Percentiles rank a stretch among this genome's conserved stretches.
These are phyloP conservation scores for Tretioscincus oriximinensis DNA, from an alignment of 2,113 vertebrate genomes.

Conservation along the genomic window DNA sequence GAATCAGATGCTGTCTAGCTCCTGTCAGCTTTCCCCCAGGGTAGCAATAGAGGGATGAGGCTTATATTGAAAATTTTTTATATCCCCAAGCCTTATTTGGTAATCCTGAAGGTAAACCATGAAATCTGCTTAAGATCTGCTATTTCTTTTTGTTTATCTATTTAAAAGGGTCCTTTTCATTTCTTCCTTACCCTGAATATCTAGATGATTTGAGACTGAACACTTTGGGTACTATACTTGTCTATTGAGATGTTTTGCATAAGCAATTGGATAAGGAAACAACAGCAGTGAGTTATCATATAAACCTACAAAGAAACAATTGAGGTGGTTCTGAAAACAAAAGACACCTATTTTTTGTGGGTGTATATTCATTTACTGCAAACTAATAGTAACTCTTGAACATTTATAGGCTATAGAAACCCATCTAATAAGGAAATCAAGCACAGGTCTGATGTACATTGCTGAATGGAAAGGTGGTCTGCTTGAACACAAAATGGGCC, in stretches of 20 bases:
- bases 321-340: neutral
- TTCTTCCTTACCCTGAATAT: neutral
- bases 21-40: too few relatives aligned
- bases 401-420: constrained; percentile 88
- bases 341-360: neutral
- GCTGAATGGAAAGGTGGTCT: constrained; percentile 98
- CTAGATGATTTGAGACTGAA: neutral
- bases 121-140: neutral
- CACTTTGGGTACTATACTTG: neutral
- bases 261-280: neutral
- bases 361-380: neutral
- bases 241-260: neutral
- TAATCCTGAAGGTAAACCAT: too few relatives aligned
- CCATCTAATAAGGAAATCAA: constrained; percentile 92
- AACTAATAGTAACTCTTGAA: neutral
- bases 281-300: neutral
- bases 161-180: neutral
- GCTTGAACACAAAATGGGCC: constrained; percentile 98
- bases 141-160: neutral
- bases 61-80: too few relatives aligned
- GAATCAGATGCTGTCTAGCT: too few relatives aligned
- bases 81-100: too few relatives aligned
- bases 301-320: neutral
- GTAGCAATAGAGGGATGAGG: too few relatives aligned
- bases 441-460: constrained; percentile 90